Evolutionary conservation across 2,113 vertebrate genomes (phyloP).

Genomic region (Pteropus alecto): DNA sequence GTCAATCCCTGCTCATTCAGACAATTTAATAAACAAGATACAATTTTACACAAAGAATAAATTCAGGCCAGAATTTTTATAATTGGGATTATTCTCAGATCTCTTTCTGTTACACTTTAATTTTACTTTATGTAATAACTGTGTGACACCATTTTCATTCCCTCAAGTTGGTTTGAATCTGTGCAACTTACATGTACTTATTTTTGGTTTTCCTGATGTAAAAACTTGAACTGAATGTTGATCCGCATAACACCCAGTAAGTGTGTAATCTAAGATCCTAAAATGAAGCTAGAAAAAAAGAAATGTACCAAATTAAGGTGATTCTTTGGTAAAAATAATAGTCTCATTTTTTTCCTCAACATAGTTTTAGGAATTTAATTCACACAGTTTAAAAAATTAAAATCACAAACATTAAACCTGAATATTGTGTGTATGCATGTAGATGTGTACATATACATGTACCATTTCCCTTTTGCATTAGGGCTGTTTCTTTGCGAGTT

Average conservation of each 20-base stretch:
- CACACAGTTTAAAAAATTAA: neutral
- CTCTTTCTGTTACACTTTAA: neutral
- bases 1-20: neutral
- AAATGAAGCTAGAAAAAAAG: conserved; percentile 88
- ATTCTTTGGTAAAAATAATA: neutral
- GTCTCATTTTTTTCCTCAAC: neutral
- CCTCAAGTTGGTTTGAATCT: conserved; percentile 28
- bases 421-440: neutral
- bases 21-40: neutral
- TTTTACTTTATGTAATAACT: conserved; percentile 5
- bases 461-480: neutral
- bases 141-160: neutral
- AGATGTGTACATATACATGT: neutral
- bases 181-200: conserved; percentile 88
- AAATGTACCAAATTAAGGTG: conserved; percentile 1
- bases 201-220: conserved; percentile 91
- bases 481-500: neutral
- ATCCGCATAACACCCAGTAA: conserved; percentile 93
- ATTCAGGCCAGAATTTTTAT: neutral
- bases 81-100: neutral
- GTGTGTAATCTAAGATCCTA: conserved; percentile 91
- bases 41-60: neutral
- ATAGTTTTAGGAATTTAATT: neutral
- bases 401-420: neutral
- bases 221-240: conserved; percentile 95